Evolutionary conservation across 2,888 invertebrate species (phyloP), one percentile per base, ranked within the genome.

Genomic region (Syrphus vitripennis): DNA sequence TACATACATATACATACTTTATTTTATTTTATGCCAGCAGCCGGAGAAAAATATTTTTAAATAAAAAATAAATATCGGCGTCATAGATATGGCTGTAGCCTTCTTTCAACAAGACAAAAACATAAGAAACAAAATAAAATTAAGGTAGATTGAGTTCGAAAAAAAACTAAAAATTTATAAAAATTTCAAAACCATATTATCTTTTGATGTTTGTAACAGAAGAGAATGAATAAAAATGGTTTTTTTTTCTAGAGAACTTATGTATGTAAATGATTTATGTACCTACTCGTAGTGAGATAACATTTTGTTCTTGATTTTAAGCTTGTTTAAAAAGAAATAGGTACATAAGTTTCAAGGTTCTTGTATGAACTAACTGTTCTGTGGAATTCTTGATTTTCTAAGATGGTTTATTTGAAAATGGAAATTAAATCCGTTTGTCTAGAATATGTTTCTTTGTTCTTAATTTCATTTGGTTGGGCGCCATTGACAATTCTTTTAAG

Each of bases 51-150:
- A 77, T 70, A 14, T 74, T 75, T 80, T 50, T 40, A 50, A 83
- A 83, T 19, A 63, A 29, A 3, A 45, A 50, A 72, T 61, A 83
- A 69, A 61, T 80, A 80, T 74, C 63, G 76, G 50, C 61, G 50
- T 67, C 48, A 63, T 34, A 29, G 71, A 57, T 53, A 40, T 48
- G 34, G 59, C n/a, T 74, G 57, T 67, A 75, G 70, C 63, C 74
- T 76, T 84, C 72, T 77, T 78, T 69, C 40, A 53, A 69, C 65
- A 63, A 70, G 77, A 70, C 57, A 37, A 79, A 80, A 79, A 78
- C 65, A 81, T 81, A 84, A 71, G 83, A 80, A 83, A 83, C 75
- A 3, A 70, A 79, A 79, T 63, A 77, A 40, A 29, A 70, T 63
- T 21, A 42, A 80, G 75, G 71, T 67, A 48, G 45, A n/a, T n/a